Base-by-base conservation (phyloP, 2,888 invertebrate genomes). In the Galerucella pusilla region DNA sequence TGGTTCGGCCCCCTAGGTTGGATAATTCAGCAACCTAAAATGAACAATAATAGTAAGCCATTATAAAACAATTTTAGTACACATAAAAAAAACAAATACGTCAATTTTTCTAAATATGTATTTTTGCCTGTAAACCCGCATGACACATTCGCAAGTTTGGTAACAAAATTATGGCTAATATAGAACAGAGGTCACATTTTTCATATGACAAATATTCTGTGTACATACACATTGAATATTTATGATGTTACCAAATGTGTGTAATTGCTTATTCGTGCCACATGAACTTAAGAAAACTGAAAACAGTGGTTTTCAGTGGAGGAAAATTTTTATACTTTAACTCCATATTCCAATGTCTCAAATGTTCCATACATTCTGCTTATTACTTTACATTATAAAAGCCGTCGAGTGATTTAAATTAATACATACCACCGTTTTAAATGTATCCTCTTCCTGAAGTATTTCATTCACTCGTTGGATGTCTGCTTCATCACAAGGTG, bases 171-270 rank as follows among this genome's bases (percentile, higher is more conserved):
- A 16, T 54, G 54, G 54, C n/a, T n/a, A 54, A 54, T 42, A 7
- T 14, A 54, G 54, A 54, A 54, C 14, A 49, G n/a, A 54, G n/a
- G n/a, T 54, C n/a, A 54, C n/a, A 54, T 54, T 54, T 54, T n/a
- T n/a, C 54, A 54, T 54, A 54, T 54, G 54, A 54, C 54, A 54
- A 54, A 54, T 54, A 54, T n/a, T 54, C 7, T 14, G n/a, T 54
- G 54, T n/a, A 54, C 54, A 54, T 54, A 16, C 54, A 54, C 14
- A 54, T 54, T 54, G 54, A n/a, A 54, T 54, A 54, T 54, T 54
- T 54, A 54, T 14, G 54, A 6, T 16, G 54, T 14, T 49, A 49
- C 49, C 49, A 49, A 54, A 54, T 54, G 12, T 54, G 54, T 54
- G 54, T 5, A 16, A n/a, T n/a, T 54, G 54, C 54, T 54, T 20